Conservation (phyloP, 2,797 vertebrate species). For the Psittacula echo region DNA sequence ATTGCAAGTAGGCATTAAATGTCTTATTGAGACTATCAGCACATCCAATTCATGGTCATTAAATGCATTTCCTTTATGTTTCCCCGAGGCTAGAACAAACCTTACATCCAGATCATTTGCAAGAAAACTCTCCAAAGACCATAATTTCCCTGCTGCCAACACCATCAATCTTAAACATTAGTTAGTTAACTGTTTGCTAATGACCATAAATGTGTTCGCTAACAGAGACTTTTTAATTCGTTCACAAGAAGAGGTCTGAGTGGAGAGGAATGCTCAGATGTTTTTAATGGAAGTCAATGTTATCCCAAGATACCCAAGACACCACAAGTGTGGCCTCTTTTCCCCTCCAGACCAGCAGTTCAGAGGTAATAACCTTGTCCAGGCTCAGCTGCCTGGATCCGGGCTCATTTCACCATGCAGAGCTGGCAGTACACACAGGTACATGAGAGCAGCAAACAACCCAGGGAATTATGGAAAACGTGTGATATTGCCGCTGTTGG, state of each 20-base stretch:
- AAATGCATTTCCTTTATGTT: constrained; percentile 54
- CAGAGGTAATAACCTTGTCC: neutral
- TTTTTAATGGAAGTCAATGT: neutral
- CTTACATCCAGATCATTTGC: constrained; percentile 48
- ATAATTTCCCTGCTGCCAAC: constrained; percentile 57
- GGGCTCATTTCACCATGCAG: neutral
- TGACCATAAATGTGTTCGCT: constrained; percentile 39
- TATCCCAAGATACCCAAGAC: neutral
- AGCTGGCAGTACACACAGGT: neutral
- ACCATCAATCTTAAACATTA: constrained; percentile 64
- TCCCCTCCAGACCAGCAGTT: neutral
- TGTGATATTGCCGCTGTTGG: accelerated
- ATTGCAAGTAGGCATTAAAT: constrained; percentile 19
- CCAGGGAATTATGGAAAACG: neutral
- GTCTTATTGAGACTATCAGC: constrained; percentile 50
- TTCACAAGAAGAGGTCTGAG: constrained; percentile 1
- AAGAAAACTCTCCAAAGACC: constrained; percentile 36
- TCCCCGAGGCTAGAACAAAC: constrained; percentile 60
- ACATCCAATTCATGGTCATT: constrained; percentile 41
- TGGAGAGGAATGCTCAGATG: neutral
- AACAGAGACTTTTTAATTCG: constrained; percentile 67
- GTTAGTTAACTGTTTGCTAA: constrained; percentile 65
- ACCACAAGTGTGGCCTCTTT: neutral
- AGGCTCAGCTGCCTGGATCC: neutral
- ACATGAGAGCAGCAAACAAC: neutral